phyloP scores from a whole-genome alignment of 2,113 vertebrate genomes.

The Festucalex cinctus region DNA sequence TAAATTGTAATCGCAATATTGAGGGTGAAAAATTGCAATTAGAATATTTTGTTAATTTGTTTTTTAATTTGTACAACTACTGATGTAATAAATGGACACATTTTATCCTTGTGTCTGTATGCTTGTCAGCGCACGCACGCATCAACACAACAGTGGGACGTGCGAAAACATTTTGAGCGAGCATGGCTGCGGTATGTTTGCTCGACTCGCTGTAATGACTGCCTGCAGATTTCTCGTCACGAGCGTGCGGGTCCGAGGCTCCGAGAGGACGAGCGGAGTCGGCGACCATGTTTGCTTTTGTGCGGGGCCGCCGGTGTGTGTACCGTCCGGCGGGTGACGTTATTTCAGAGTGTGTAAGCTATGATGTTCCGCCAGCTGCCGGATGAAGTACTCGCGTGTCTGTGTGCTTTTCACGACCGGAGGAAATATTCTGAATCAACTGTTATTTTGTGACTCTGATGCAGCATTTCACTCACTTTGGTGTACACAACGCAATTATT shows the following conservation, averaged over 20 bases:
- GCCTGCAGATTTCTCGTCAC: conserved; percentile 66
- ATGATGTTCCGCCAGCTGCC: conserved; percentile 64
- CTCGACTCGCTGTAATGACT: conserved; percentile 66
- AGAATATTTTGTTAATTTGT: no score
- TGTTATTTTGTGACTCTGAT: conserved; percentile 32
- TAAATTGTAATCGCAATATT: no score
- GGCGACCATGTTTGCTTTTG: conserved; percentile 73
- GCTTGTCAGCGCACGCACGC: conserved; percentile 17
- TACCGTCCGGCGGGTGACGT: conserved; percentile 70
- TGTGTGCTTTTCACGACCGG: conserved; percentile 43
- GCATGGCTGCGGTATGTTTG: conserved; percentile 61
- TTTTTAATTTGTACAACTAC: background rate
- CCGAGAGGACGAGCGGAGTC: conserved; percentile 42
- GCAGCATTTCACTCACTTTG: conserved; percentile 40
- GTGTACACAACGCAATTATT: conserved; percentile 50
- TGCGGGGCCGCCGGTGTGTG: conserved; percentile 61
- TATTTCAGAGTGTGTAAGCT: conserved; percentile 72
- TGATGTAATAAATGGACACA: conserved; percentile 1
- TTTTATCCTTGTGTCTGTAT: conserved; percentile 24
- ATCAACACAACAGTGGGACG: conserved; percentile 27
- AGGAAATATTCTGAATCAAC: conserved; percentile 38
- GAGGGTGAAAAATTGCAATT: no score
- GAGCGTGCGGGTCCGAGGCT: conserved; percentile 46
- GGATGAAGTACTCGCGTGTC: conserved; percentile 62
- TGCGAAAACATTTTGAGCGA: conserved; percentile 53